A percentile compares a stretch with the other conserved stretches of the same genome.
Evolutionary conservation across 2,888 invertebrate genomes (phyloP).

Genomic region (Melanophora roralis): DNA sequence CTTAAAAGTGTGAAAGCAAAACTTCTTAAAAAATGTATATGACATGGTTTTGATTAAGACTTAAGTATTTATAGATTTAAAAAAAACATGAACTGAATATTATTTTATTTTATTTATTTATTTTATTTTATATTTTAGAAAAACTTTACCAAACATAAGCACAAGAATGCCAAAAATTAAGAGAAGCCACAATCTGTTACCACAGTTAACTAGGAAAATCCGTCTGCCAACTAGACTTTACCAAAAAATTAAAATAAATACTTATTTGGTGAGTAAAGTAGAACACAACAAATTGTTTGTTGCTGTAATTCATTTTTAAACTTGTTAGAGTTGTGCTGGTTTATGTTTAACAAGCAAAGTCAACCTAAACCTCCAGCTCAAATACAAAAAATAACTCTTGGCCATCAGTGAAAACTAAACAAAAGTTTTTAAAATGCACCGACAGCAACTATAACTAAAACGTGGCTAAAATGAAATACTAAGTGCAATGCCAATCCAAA

Average conservation of each 20-base stretch:
- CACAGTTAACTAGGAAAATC: constrained; percentile 23
- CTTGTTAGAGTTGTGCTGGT: background rate
- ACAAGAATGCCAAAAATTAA: background rate
- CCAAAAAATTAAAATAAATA: constrained; percentile 11
- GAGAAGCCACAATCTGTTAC: background rate
- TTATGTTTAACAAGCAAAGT: constrained; percentile 38
- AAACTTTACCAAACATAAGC: constrained; percentile 1
- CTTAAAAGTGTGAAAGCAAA: too few relatives aligned
- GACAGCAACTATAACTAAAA: background rate
- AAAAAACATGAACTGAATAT: too few relatives aligned
- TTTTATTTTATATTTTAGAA: too few relatives aligned
- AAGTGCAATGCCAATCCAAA: constrained; percentile 4
- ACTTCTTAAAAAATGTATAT: too few relatives aligned
- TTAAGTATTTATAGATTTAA: too few relatives aligned
- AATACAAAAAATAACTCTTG: background rate
- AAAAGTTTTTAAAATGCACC: background rate
- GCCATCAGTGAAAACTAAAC: constrained; percentile 1
- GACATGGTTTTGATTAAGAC: too few relatives aligned
- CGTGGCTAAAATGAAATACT: constrained; percentile 30
- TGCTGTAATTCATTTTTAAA: background rate
- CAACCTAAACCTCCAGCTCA: background rate
- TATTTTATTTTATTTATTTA: too few relatives aligned
- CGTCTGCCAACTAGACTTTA: constrained; percentile 34
- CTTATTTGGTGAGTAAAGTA: constrained; percentile 24
- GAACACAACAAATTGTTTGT: constrained; percentile 1